Base-by-base conservation (phyloP, 2,797 vertebrate species). In the Melanotaenia parkinsoni region DNA sequence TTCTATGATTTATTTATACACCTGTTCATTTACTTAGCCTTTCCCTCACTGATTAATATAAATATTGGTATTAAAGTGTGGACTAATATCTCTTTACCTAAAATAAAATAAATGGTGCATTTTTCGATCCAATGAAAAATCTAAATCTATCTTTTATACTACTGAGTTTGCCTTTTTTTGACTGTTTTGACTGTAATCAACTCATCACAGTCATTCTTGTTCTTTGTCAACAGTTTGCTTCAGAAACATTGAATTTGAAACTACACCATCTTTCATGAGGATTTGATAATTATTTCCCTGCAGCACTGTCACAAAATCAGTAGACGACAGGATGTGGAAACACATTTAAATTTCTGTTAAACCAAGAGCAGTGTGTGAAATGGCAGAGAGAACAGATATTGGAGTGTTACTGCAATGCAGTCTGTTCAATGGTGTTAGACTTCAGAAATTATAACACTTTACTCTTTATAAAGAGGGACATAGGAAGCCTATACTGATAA, bases 401-500 rank as follows among this genome's bases (percentile, higher is more conserved):
- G 32, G 7, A 80, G 38, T 35, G 26, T 53, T 61, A 24, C 40
- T 24, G 12, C 5, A 40, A 58, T 62, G 66, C 5, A n/a, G 35
- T 60, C 26, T 38, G 47, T 69, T 72, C 59, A 70, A 43, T 77
- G 22, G 56, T 47, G 37, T 16, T 1, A 58, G 43, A 45, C 6
- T 32, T 78, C 35, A 67, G 24, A 79, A 77, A 86, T 79, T 26
- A 68, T n/a, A 77, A 65, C 32, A 57, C n/a, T 79, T 60, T 50
- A 53, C 45, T 82, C 50, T 83, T 88, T 82, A 64, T 79, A 71
- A 86, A 77, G 72, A 89, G 71, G 57, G 50, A 57, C 69, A 58
- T 71, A 86, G 75, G 68, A 86, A 84, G 74, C 33, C 68, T 26
- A 47, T n/a, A 38, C 70, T 84, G 87, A 89, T 83, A 86, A 70